These are phyloP conservation scores for Dendrolimus pini DNA, from an alignment of 2,888 invertebrate genomes.

Conservation along the genomic window DNA sequence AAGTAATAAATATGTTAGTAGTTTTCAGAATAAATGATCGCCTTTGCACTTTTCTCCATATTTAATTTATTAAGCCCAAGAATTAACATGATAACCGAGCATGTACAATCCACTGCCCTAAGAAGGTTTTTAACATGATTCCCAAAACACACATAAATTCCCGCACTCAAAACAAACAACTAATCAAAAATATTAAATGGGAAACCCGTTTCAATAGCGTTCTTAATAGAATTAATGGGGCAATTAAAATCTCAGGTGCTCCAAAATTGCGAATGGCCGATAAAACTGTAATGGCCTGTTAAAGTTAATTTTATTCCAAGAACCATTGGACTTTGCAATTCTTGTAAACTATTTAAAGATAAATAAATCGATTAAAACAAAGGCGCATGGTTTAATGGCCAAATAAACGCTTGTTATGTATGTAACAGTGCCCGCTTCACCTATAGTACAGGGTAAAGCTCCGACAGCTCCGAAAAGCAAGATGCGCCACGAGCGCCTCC, in stretches of 20 bases:
- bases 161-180: background rate
- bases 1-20: too few relatives aligned
- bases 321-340: background rate
- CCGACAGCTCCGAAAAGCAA: too few relatives aligned
- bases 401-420: background rate
- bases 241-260: constrained; percentile 5
- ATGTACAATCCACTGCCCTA: too few relatives aligned
- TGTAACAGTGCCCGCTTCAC: too few relatives aligned
- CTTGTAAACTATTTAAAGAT: background rate
- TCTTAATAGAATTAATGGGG: constrained; percentile 1
- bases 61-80: too few relatives aligned
- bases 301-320: constrained; percentile 5
- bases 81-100: too few relatives aligned
- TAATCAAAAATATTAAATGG: background rate
- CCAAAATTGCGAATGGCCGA: constrained; percentile 2
- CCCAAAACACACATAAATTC: background rate
- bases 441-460: too few relatives aligned
- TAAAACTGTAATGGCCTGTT: constrained; percentile 6
- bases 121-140: too few relatives aligned
- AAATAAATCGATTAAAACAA: background rate
- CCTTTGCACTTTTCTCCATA: too few relatives aligned
- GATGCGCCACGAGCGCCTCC: too few relatives aligned
- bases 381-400: background rate
- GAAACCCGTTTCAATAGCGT: background rate
- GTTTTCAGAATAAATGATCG: too few relatives aligned